A percentile compares a stretch with the other conserved stretches of the same genome.
Conservation (phyloP, 2,888 invertebrate species). For the Tetanocera ferruginea region DNA sequence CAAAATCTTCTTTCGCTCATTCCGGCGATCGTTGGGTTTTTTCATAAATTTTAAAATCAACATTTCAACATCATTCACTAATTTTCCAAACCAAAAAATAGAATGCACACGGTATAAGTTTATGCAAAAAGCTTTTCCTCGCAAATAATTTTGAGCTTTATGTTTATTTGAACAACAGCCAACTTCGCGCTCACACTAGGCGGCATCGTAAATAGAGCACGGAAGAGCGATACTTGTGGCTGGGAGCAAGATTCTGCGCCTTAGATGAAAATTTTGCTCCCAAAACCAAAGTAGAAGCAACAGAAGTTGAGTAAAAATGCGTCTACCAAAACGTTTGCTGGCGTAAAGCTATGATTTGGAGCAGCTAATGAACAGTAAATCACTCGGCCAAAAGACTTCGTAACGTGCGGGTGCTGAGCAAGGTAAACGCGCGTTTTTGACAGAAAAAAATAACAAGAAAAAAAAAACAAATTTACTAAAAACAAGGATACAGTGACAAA, state of each 20-base stretch:
- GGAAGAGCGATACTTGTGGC: not conserved
- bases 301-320: slow-evolving; percentile 32
- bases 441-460: slow-evolving; percentile 32
- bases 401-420: slow-evolving; percentile 64
- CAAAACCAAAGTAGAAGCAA: slow-evolving; percentile 40
- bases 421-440: slow-evolving; percentile 58
- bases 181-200: not conserved
- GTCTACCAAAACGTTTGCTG: slow-evolving; percentile 44
- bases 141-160: too few relatives aligned
- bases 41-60: too few relatives aligned
- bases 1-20: too few relatives aligned
- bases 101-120: too few relatives aligned
- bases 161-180: not conserved
- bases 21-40: too few relatives aligned
- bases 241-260: slow-evolving; percentile 31
- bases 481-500: slow-evolving; percentile 7
- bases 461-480: slow-evolving; percentile 5
- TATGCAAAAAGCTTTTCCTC: too few relatives aligned
- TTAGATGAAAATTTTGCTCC: not conserved
- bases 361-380: slow-evolving; percentile 53
- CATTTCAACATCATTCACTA: too few relatives aligned
- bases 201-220: not conserved
- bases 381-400: slow-evolving; percentile 67
- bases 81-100: too few relatives aligned
- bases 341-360: slow-evolving; percentile 45